phyloP scores from a whole-genome alignment of 2,888 invertebrate species.

The Hypsopygia costalis region DNA sequence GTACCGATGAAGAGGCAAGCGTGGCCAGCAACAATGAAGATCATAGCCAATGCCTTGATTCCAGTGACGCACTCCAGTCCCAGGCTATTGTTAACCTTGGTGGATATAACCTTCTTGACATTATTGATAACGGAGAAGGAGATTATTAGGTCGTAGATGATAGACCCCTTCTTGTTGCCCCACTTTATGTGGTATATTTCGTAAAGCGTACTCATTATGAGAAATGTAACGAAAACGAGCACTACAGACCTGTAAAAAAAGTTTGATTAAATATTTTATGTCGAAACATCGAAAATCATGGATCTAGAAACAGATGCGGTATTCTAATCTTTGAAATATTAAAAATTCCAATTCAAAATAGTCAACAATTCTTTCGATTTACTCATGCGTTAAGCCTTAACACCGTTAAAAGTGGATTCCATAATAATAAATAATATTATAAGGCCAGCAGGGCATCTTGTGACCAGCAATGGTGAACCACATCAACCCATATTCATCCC shows the following conservation, averaged over 20 bases:
- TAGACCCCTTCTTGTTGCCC: constrained; percentile 44
- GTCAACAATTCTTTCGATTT: no score
- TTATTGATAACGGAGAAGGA: constrained; percentile 83
- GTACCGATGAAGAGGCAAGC: constrained; percentile 83
- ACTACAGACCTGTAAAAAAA: constrained; percentile 65
- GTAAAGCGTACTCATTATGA: constrained; percentile 68
- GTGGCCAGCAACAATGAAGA: constrained; percentile 84
- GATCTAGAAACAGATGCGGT: no score
- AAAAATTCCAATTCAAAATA: no score
- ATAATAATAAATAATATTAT: no score
- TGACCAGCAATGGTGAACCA: no score
- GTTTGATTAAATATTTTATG: no score
- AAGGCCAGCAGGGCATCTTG: no score
- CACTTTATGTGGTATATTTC: constrained; percentile 59
- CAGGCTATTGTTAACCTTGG: constrained; percentile 77
- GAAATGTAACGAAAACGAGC: constrained; percentile 59
- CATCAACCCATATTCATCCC: no score
- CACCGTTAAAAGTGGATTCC: no score
- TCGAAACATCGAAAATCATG: no score
- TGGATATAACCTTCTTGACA: constrained; percentile 78
- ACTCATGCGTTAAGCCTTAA: no score
- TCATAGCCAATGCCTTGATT: constrained; percentile 85
- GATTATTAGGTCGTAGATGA: constrained; percentile 44
- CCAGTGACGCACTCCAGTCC: constrained; percentile 84
- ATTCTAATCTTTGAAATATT: no score